phyloP scores from a whole-genome alignment of 2,113 vertebrate species.

The human region DNA sequence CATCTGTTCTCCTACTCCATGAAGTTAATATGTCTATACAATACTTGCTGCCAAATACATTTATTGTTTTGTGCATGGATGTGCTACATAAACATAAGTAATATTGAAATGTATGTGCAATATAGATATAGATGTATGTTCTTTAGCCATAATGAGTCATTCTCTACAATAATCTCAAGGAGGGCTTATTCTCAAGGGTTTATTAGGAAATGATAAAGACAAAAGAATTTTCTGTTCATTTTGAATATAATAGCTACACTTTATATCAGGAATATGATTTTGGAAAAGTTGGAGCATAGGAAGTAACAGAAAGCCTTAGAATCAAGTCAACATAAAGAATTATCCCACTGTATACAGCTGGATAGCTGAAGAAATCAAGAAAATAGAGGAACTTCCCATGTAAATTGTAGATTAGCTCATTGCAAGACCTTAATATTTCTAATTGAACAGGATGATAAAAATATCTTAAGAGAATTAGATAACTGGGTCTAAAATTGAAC shows the following conservation, averaged over 20 bases:
- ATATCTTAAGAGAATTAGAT: not conserved
- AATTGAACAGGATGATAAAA: not conserved
- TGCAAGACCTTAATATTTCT: not conserved
- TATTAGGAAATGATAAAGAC: not conserved
- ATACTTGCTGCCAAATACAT: not conserved
- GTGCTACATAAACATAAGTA: not conserved
- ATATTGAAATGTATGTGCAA: not conserved
- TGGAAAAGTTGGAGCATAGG: not conserved
- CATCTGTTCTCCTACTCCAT: not conserved
- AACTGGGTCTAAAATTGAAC: not conserved
- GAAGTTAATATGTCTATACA: not conserved
- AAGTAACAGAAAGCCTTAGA: not conserved
- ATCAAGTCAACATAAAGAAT: not conserved
- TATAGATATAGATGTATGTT: not conserved
- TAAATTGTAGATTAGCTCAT: not conserved
- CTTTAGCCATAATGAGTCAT: not conserved
- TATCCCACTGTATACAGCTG: not conserved
- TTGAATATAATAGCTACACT: conserved; percentile 17
- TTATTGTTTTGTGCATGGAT: not conserved
- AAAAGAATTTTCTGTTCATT: not conserved
- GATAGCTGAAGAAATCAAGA: not conserved
- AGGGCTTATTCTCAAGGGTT: not conserved
- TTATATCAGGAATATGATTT: not conserved
- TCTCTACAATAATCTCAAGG: not conserved
- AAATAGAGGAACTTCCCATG: not conserved